A percentile compares a stretch with the other conserved stretches of the same genome.
Conservation (phyloP, 2,888 invertebrate genomes). For the Drosophila formosana region DNA sequence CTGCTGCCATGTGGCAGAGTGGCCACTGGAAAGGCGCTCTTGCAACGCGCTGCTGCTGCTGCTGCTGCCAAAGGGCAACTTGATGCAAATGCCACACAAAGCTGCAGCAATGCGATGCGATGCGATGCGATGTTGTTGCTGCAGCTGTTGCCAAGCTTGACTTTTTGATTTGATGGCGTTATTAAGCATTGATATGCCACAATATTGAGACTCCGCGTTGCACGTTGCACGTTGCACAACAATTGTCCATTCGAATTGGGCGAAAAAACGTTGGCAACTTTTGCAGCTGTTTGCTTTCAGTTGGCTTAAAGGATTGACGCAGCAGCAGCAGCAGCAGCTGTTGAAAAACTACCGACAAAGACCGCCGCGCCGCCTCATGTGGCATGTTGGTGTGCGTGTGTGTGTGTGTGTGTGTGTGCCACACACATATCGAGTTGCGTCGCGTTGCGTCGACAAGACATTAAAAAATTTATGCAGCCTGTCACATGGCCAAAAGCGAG, state of each 20-base stretch:
- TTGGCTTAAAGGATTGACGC: slow-evolving; percentile 44
- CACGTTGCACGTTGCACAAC: slow-evolving; percentile 11
- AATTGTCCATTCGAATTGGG: slow-evolving; percentile 37
- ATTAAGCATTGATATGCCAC: slow-evolving; percentile 65
- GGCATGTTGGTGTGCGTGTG: slow-evolving; percentile 44
- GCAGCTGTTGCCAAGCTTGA: slow-evolving; percentile 14
- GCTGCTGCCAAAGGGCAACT: slow-evolving; percentile 28
- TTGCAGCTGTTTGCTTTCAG: background rate
- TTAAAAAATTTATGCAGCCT: slow-evolving; percentile 64
- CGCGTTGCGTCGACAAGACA: slow-evolving; percentile 39
- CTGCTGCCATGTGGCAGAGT: slow-evolving; percentile 43
- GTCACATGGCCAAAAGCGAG: slow-evolving; percentile 23
- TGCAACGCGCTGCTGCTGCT: slow-evolving; percentile 13
- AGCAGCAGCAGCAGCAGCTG: slow-evolving; percentile 42
- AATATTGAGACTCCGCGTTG: slow-evolving; percentile 34
- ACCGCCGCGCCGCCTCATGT: slow-evolving; percentile 1
- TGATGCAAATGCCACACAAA: slow-evolving; percentile 19
- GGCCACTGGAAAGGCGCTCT: slow-evolving; percentile 60
- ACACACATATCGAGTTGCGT: slow-evolving; percentile 54
- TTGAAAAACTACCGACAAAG: slow-evolving; percentile 54
- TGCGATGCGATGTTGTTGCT: slow-evolving; percentile 1
- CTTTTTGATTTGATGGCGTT: slow-evolving; percentile 59
- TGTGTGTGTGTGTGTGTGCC: too few species aligned
- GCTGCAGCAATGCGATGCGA: slow-evolving; percentile 4
- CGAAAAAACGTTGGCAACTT: slow-evolving; percentile 3